Evolutionary conservation across 2,113 vertebrate species (phyloP), one percentile per base, ranked within the genome.

Genomic region (Halichoerus grypus): DNA sequence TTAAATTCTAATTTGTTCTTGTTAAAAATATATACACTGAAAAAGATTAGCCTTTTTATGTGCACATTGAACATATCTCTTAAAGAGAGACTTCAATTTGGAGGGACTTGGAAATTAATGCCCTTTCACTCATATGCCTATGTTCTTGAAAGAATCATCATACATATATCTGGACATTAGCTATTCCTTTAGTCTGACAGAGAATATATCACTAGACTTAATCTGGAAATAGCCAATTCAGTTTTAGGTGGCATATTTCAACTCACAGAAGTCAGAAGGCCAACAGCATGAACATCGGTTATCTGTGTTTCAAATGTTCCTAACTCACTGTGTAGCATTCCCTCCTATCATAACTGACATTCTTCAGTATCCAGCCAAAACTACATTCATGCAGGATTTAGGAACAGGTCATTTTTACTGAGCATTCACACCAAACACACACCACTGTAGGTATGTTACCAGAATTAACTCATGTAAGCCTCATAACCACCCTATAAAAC

Each of bases 1-100:
- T 77, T 65, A 91, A 95, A 39, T 85, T 95, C 18, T 15, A 33
- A 95, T 69, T 92, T 95, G 39, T 91, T 79, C 91, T 72, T 94
- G 39, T 72, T 96, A 82, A 88, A 87, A 74, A 72, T 55, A 74
- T 7, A 19, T 5, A 51, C 28, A 74, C 14, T 42, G 42, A 91
- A 83, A 87, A 24, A 74, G 65, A 87, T 31, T 22, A 74, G 86
- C 18, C 36, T 86, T 83, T 84, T n/a, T 89, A 82, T 55, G 57
- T 31, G 42, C 26, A 77, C 46, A 31, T 1, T 71, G 51, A 91
- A 92, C 26, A 8, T 59, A 80, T 51, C 21, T 95, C 88, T 83
- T 82, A 92, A 76, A 89, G 36, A 72, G 14, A 81, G 19, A 18
- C 28, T 69, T 85, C 33, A 22, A 39, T 59, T n/a, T 88, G 42